Evolutionary conservation across 2,888 invertebrate species (phyloP).

Genomic region (Geotrupes spiniger): DNA sequence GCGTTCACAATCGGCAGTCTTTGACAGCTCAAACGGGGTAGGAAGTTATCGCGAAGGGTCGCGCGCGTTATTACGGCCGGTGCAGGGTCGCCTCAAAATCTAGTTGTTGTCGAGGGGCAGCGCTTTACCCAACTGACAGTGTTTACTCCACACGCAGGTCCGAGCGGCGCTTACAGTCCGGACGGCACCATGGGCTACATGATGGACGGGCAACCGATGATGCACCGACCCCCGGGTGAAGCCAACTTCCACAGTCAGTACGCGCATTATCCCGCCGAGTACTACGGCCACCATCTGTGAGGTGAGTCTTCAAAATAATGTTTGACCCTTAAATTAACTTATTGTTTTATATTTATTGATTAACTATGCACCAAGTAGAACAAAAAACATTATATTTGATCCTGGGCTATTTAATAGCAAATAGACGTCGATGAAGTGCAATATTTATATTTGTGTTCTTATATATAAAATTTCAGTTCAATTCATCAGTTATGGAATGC

Average conservation of each 20-base stretch:
- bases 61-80: constrained; percentile 22
- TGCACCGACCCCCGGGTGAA: constrained; percentile 92
- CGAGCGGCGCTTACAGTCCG: constrained; percentile 93
- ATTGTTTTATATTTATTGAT: too few species aligned
- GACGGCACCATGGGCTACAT: constrained; percentile 96
- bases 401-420: too few species aligned
- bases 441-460: too few species aligned
- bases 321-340: too few species aligned
- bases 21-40: constrained; percentile 29
- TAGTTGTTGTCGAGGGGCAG: constrained; percentile 49
- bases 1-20: constrained; percentile 30
- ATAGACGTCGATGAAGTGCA: too few species aligned
- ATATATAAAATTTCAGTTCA: too few species aligned
- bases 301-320: constrained; percentile 42
- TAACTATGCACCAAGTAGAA: too few species aligned
- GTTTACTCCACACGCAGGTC: constrained; percentile 90
- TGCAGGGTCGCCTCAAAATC: constrained; percentile 15
- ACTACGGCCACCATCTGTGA: constrained; percentile 91
- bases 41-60: constrained; percentile 35
- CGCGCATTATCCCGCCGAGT: constrained; percentile 88
- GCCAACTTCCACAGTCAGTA: constrained; percentile 93
- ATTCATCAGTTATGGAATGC: too few species aligned
- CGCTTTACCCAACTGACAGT: constrained; percentile 68
- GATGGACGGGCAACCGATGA: constrained; percentile 98
- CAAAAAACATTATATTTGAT: too few species aligned